A percentile compares a stretch with the other conserved stretches of the same genome.
Conservation (phyloP, 1,140 invertebrate species). For the Delia radicum region DNA sequence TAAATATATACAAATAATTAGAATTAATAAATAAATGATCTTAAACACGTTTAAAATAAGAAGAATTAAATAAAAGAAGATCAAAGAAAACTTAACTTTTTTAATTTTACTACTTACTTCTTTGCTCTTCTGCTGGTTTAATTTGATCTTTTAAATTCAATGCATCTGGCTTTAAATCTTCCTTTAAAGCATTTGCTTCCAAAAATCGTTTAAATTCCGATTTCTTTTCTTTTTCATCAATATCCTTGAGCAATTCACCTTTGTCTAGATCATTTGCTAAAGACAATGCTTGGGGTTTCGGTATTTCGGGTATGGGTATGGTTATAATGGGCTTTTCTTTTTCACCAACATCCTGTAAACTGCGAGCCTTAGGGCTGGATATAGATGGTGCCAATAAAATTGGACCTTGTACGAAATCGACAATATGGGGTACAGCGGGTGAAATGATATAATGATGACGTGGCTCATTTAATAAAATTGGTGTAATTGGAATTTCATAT, state of each 20-base stretch:
- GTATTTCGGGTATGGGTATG: background rate
- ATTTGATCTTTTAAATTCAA: background rate
- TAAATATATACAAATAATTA: no score
- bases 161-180: background rate
- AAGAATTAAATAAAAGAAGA: no score
- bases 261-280: background rate
- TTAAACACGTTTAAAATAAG: no score
- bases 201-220: slow-evolving; percentile 6
- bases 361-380: slow-evolving; percentile 46
- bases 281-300: slow-evolving; percentile 32
- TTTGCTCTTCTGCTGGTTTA: background rate
- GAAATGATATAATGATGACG: slow-evolving; percentile 41
- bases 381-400: slow-evolving; percentile 37
- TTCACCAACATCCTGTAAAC: slow-evolving; percentile 29
- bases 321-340: background rate
- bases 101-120: background rate
- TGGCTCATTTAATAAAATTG: slow-evolving; percentile 36
- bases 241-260: background rate
- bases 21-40: no score
- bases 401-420: slow-evolving; percentile 42
- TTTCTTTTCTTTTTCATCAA: slow-evolving; percentile 34
- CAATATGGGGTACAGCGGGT: slow-evolving; percentile 39
- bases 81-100: no score
- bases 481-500: background rate
- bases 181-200: slow-evolving; percentile 19